These are phyloP conservation scores for Xenopus borealis DNA, from an alignment of 2,113 vertebrate species.

Conservation along the genomic window DNA sequence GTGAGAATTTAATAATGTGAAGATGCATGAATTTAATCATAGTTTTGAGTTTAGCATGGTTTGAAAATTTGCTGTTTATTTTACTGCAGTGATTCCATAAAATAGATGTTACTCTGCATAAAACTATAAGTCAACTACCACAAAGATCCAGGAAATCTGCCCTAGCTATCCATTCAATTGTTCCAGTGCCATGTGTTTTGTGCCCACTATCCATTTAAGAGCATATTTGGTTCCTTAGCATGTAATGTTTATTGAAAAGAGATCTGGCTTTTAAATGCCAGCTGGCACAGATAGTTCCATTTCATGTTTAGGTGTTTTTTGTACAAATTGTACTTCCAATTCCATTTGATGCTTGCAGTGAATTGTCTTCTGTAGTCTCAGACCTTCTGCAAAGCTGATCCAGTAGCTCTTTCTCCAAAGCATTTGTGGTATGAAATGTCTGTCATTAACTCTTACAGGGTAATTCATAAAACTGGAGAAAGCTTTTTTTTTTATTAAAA, in stretches of 20 bases:
- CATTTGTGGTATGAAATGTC: background rate
- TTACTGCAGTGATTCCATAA: no score
- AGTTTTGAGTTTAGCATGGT: background rate
- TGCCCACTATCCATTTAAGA: background rate
- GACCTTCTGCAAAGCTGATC: background rate
- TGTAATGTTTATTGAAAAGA: slow-evolving; percentile 6
- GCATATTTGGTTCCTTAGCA: background rate
- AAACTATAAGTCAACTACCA: no score
- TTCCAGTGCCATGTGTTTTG: background rate
- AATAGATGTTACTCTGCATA: no score
- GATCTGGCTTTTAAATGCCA: background rate
- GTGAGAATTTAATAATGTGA: slow-evolving; percentile 53
- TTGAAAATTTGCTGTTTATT: no score
- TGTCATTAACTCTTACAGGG: slow-evolving; percentile 1
- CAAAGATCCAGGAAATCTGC: no score
- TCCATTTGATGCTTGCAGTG: background rate
- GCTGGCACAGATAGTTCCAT: background rate
- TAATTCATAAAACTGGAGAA: background rate
- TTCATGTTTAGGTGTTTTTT: background rate
- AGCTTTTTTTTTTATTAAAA: no score
- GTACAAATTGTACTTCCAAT: background rate
- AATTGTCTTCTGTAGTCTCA: background rate
- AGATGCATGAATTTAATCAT: background rate
- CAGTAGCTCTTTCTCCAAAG: background rate
- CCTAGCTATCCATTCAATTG: no score